Evolutionary conservation across 2,113 vertebrate species (phyloP).

Genomic region (Casuarius casuarius): DNA sequence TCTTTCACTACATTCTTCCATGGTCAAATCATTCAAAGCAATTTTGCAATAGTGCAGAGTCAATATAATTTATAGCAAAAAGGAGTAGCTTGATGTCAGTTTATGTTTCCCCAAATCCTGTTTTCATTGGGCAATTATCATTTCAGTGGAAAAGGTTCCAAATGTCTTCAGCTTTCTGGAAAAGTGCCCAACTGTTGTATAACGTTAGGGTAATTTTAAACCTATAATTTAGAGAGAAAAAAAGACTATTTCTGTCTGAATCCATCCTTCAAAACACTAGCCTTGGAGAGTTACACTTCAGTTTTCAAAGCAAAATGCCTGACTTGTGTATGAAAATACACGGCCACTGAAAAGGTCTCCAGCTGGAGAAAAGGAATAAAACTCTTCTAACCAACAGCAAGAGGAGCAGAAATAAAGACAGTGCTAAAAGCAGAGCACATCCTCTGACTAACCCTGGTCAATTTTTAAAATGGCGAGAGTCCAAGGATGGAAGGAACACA

Average conservation of each 20-base stretch:
- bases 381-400: neutral
- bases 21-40: slow-evolving; percentile 2
- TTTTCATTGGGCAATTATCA: slow-evolving; percentile 46
- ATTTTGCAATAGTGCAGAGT: slow-evolving; percentile 42
- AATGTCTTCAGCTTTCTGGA: neutral
- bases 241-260: slow-evolving; percentile 33
- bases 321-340: neutral
- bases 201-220: slow-evolving; percentile 57
- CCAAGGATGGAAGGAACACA: rapidly evolving
- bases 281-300: neutral
- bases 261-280: neutral
- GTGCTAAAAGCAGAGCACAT: neutral
- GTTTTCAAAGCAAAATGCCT: slow-evolving; percentile 20
- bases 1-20: slow-evolving; percentile 52
- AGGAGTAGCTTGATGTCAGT: slow-evolving; percentile 53
- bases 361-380: neutral
- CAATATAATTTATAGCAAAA: slow-evolving; percentile 54
- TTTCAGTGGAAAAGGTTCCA: slow-evolving; percentile 48
- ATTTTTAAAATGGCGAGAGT: neutral
- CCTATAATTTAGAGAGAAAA: slow-evolving; percentile 22
- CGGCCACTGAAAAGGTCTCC: neutral
- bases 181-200: slow-evolving; percentile 36
- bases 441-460: neutral
- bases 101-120: slow-evolving; percentile 54
- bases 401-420: neutral